A percentile compares a stretch with the other conserved stretches of the same genome.
Conservation (phyloP, 2,797 vertebrate species). For the Tamandua tetradactyla region DNA sequence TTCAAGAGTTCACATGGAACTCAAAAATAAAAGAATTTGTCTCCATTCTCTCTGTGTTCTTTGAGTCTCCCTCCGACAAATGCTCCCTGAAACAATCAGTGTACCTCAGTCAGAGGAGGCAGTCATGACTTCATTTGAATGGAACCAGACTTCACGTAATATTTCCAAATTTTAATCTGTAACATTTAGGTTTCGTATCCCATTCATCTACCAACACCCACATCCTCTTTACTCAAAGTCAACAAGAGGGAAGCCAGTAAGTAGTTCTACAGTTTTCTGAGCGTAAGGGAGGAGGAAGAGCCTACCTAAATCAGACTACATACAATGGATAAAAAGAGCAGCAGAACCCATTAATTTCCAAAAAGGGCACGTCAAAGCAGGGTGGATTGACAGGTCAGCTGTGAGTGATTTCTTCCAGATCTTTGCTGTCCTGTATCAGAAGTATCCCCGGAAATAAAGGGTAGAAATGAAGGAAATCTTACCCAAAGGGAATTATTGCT, state of each 20-base stretch:
- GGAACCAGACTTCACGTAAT: neutral
- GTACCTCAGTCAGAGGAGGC: neutral
- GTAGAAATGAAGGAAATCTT: neutral
- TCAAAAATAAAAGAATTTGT: neutral
- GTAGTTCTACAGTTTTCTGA: neutral
- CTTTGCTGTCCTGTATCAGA: neutral
- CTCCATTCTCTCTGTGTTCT: neutral
- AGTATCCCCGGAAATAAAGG: neutral
- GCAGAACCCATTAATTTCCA: neutral
- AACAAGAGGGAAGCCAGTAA: neutral
- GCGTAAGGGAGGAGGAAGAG: neutral
- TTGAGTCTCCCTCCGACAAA: neutral
- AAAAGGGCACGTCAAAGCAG: neutral
- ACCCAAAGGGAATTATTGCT: neutral
- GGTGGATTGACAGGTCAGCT: neutral
- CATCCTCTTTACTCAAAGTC: slow-evolving; percentile 1
- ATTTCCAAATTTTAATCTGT: neutral
- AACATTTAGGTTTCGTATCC: neutral
- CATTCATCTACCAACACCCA: neutral
- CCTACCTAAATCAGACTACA: neutral
- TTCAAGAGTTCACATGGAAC: slow-evolving; percentile 2
- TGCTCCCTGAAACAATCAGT: neutral
- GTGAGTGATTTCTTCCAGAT: neutral
- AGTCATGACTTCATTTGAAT: neutral
- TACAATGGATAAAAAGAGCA: neutral